A percentile compares a stretch with the other conserved stretches of the same genome.
Evolutionary conservation across 1,140 invertebrate species (phyloP).

Genomic region (Macrosteles quadrilineatus): DNA sequence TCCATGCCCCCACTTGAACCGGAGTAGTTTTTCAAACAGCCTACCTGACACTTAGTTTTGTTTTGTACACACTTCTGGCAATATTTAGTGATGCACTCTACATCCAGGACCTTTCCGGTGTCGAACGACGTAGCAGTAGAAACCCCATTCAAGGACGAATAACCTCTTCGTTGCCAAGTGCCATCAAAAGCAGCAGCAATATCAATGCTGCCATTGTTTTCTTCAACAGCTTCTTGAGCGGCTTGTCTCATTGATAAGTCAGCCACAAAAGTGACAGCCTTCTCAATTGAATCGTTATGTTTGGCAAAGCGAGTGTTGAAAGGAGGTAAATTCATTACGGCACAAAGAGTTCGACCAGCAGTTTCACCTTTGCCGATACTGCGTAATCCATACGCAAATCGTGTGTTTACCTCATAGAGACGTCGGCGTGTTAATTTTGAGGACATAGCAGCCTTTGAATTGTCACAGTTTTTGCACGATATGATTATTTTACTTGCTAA

Average conservation of each 20-base stretch:
- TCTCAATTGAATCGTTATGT: too few relatives aligned
- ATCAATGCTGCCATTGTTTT: too few relatives aligned
- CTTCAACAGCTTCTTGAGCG: too few relatives aligned
- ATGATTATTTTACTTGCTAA: not conserved
- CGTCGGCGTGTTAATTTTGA: not conserved
- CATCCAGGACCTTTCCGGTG: too few relatives aligned
- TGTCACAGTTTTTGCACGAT: not conserved
- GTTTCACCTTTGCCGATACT: conserved; percentile 20
- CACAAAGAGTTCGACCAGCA: conserved; percentile 18
- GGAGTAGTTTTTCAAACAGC: too few relatives aligned
- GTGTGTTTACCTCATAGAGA: not conserved
- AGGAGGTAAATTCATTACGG: conserved; percentile 17
- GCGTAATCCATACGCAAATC: too few relatives aligned
- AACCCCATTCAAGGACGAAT: conserved; percentile 18
- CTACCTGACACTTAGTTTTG: too few relatives aligned
- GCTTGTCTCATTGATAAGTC: not conserved
- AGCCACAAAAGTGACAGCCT: not conserved
- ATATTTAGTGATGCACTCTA: too few relatives aligned
- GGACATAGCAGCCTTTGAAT: too few relatives aligned
- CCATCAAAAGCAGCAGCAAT: too few relatives aligned
- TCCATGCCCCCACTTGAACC: conserved; percentile 29
- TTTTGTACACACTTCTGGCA: too few relatives aligned
- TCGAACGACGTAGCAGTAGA: conserved; percentile 17
- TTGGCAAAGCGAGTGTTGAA: not conserved
- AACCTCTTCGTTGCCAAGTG: conserved; percentile 14